Evolutionary conservation across 1,140 invertebrate genomes (phyloP).

Genomic region (Colletes latitarsis): DNA sequence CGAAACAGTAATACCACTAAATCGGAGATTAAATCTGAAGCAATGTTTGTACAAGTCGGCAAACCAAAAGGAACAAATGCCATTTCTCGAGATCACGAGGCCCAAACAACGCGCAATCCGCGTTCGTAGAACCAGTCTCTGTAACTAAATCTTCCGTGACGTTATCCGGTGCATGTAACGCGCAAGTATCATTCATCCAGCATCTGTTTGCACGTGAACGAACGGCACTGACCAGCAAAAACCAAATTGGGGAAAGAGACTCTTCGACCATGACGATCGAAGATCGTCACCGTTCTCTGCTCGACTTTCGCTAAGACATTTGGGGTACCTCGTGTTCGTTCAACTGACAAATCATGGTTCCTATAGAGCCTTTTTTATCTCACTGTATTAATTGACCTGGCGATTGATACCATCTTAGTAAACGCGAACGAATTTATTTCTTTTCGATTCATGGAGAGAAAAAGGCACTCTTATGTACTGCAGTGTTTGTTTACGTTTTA

Average conservation of each 20-base stretch:
- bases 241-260: slow-evolving; percentile 56
- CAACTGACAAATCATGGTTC: background rate
- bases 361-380: background rate
- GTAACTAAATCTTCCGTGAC: slow-evolving; percentile 37
- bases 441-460: too few relatives aligned
- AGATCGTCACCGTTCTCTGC: slow-evolving; percentile 22
- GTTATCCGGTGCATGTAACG: slow-evolving; percentile 37
- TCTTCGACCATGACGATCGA: slow-evolving; percentile 49
- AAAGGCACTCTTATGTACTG: too few relatives aligned
- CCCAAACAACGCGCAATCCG: background rate
- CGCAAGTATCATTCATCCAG: slow-evolving; percentile 48
- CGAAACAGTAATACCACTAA: too few relatives aligned
- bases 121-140: slow-evolving; percentile 2
- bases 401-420: too few relatives aligned
- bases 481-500: too few relatives aligned
- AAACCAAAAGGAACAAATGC: background rate
- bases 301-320: slow-evolving; percentile 57
- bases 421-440: too few relatives aligned
- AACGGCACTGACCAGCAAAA: slow-evolving; percentile 57
- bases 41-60: background rate
- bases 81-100: background rate
- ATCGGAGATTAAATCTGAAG: too few relatives aligned
- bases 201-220: slow-evolving; percentile 53
- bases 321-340: slow-evolving; percentile 1
- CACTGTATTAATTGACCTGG: too few relatives aligned